A percentile compares a stretch with the other conserved stretches of the same genome.
These are phyloP conservation scores for Helicoverpa armigera DNA, from an alignment of 1,140 invertebrate genomes.

Conservation along the genomic window DNA sequence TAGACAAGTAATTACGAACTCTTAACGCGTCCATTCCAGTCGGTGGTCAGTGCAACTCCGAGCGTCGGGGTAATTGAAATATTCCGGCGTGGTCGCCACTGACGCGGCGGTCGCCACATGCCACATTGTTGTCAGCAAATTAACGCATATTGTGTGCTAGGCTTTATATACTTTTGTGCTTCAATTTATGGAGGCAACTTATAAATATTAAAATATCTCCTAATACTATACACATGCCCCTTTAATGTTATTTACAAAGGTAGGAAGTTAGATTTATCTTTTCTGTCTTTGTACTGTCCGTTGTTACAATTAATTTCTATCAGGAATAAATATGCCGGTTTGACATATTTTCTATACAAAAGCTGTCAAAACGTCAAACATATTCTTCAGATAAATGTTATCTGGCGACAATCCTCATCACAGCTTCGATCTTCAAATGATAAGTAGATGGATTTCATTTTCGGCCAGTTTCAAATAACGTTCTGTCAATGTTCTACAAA, in stretches of 20 bases:
- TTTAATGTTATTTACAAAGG: neutral
- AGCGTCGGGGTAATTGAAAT: conserved; percentile 54
- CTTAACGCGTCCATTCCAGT: conserved; percentile 8
- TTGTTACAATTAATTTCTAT: no score
- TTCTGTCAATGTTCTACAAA: neutral
- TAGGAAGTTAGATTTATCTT: neutral
- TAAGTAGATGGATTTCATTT: no score
- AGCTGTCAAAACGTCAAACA: no score
- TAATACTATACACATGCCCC: no score
- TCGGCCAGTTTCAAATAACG: neutral
- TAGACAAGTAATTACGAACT: conserved; percentile 11
- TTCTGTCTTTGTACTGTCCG: no score
- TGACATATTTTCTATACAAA: no score
- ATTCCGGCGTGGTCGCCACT: conserved; percentile 49
- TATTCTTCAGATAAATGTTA: no score
- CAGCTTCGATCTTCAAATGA: no score
- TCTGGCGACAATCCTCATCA: no score
- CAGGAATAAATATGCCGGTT: no score
- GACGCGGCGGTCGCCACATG: conserved; percentile 59
- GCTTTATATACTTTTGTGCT: conserved; percentile 21
- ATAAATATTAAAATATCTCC: no score
- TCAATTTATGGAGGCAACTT: neutral
- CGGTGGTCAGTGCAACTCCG: conserved; percentile 4
- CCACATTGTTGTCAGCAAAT: conserved; percentile 65
- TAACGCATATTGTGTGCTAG: conserved; percentile 59